Percentiles rank a stretch among this genome's conserved stretches.
Evolutionary conservation across 2,888 invertebrate genomes (phyloP).

Genomic region (Blera fallax): DNA sequence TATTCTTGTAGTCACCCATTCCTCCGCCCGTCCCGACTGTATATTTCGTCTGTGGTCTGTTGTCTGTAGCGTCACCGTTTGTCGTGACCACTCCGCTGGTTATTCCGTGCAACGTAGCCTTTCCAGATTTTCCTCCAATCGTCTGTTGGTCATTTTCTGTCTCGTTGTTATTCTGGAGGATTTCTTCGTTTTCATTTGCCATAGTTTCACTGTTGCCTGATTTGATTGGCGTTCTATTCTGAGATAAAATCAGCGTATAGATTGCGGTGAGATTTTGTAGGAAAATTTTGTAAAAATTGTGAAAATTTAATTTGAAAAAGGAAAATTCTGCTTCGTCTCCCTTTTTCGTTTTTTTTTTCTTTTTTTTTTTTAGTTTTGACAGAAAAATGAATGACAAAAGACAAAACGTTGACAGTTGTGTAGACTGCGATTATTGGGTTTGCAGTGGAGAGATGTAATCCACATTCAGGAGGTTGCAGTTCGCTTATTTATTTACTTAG

Average conservation of each 20-base stretch:
- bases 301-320: conserved; percentile 65
- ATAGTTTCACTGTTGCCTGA: conserved; percentile 73
- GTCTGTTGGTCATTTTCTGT: conserved; percentile 54
- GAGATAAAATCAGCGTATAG: background rate
- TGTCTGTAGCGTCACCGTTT: conserved; percentile 58
- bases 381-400: conserved; percentile 52
- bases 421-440: background rate
- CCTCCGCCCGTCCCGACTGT: background rate
- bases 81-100: conserved; percentile 14
- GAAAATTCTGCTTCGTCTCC: conserved; percentile 68
- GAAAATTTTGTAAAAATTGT: conserved; percentile 60
- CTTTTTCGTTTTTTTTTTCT: conserved; percentile 44
- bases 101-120: conserved; percentile 7
- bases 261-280: conserved; percentile 1
- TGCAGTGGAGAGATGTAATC: background rate
- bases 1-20: conserved; percentile 77
- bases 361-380: conserved; percentile 48
- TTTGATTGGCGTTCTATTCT: background rate
- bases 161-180: conserved; percentile 73
- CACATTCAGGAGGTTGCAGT: background rate
- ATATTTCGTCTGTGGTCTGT: conserved; percentile 45
- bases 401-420: conserved; percentile 29
- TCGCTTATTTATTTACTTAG: too few relatives aligned
- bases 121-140: conserved; percentile 39
- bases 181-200: conserved; percentile 80